These are phyloP conservation scores for Myiopsitta monachus DNA, from an alignment of 2,113 vertebrate genomes.

Conservation along the genomic window DNA sequence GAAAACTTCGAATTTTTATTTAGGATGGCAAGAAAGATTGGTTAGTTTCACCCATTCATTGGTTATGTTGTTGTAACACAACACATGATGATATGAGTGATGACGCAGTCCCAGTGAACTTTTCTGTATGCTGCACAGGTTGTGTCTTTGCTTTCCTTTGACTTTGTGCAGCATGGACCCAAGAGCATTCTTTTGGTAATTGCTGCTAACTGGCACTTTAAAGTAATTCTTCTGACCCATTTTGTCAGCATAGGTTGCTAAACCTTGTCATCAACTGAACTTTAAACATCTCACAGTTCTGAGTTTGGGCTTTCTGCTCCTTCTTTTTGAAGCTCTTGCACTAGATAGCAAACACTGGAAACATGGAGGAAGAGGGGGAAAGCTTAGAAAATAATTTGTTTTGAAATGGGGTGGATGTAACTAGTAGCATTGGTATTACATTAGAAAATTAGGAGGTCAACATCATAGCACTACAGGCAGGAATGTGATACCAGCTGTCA, in stretches of 20 bases:
- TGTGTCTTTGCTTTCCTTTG: background rate
- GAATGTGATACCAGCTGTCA: background rate
- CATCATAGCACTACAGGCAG: background rate
- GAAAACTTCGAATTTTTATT: background rate
- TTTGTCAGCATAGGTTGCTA: background rate
- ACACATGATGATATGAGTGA: background rate
- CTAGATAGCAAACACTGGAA: background rate
- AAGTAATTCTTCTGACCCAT: background rate
- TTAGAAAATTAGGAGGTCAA: background rate
- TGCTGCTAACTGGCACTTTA: background rate
- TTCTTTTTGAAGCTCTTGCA: background rate
- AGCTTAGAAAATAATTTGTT: background rate
- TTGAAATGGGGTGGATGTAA: background rate
- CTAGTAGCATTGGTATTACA: background rate
- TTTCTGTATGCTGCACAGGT: accelerated
- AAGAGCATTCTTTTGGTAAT: background rate
- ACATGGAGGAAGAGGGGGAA: accelerated
- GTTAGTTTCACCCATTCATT: background rate
- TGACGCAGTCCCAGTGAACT: background rate
- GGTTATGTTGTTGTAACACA: background rate
- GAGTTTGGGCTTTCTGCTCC: background rate
- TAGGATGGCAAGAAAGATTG: background rate
- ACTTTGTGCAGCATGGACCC: background rate
- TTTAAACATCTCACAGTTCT: background rate
- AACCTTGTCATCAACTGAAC: background rate